phyloP scores from a whole-genome alignment of 1,140 invertebrate species.

The Amphibalanus amphitrite region DNA sequence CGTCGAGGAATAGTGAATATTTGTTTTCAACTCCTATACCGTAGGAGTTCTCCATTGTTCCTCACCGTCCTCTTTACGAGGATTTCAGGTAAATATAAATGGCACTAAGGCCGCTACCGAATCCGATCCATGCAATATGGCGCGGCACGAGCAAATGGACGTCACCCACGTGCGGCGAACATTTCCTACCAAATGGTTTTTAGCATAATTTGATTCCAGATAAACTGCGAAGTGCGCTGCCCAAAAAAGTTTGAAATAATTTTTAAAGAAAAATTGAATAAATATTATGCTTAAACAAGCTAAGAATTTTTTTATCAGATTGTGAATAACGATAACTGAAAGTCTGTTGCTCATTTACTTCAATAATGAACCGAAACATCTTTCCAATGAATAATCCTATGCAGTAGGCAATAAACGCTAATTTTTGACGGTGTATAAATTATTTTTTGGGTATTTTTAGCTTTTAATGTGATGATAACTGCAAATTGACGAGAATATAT shows the following conservation, averaged over 20 bases:
- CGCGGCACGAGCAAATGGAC: slow-evolving; percentile 18
- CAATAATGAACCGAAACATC: too few relatives aligned
- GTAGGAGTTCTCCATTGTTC: slow-evolving; percentile 72
- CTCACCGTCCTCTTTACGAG: slow-evolving; percentile 26
- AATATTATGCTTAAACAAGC: too few relatives aligned
- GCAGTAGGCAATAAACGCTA: too few relatives aligned
- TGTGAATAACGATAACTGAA: too few relatives aligned
- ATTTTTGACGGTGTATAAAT: too few relatives aligned
- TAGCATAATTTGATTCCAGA: not conserved
- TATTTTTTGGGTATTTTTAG: too few relatives aligned
- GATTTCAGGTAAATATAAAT: slow-evolving; percentile 29
- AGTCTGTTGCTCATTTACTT: too few relatives aligned
- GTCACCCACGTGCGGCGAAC: not conserved
- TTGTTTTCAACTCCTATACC: slow-evolving; percentile 80
- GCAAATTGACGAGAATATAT: too few relatives aligned
- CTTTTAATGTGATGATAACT: too few relatives aligned
- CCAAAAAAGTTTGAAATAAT: too few relatives aligned
- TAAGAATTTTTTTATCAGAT: too few relatives aligned
- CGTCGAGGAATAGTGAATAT: slow-evolving; percentile 72
- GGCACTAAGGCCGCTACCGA: slow-evolving; percentile 20
- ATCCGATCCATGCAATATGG: slow-evolving; percentile 26
- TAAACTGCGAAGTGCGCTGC: not conserved
- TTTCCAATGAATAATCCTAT: too few relatives aligned
- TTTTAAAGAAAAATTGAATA: not conserved
- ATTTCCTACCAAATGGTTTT: not conserved